Evolutionary conservation across 2,113 vertebrate genomes (phyloP), one percentile per base, ranked within the genome.

Genomic region (Dissostichus mawsoni): DNA sequence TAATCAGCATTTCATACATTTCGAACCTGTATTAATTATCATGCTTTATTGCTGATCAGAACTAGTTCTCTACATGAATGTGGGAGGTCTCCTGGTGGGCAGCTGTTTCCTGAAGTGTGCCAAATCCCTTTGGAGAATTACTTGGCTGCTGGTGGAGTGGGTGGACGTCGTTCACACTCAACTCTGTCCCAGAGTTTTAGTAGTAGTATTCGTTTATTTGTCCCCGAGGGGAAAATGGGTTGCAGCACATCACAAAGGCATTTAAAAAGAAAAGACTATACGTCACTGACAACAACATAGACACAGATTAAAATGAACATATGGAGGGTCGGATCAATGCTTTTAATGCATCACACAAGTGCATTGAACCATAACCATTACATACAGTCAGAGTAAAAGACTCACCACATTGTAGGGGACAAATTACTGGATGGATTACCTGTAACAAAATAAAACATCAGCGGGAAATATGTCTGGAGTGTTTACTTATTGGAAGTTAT

Each of bases 81-180:
- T 47, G 55, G 55, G 70, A 55, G 53, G 50, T 18, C 64, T 65
- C 25, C 18, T 4, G 12, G 33, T 61, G 7, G 23, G 44, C 50
- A 67, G 55, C 44, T 65, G 74, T 65, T 72, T 56, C 58, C 74
- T 70, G 64, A 87, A 62, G 77, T 81, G 78, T 81, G 81, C 48
- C 69, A 74, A 63, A 53, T 76, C 80, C 50, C 75, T 69, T 62
- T 61, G 45, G 71, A 76, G 70, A 67, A 47, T 79, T 51, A 9
- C 2, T 1, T 8, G 41, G 59, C n/a, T 75, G 66, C 80, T 79
- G 70, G 56, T 86, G 25, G 25, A 2, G 25, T n/a, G 48, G 20
- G 16, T 52, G 58, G 18, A 59, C n/a, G 11, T 61, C 56, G 33
- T 20, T 73, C 51, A 73, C 16, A 10, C 16, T 73, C 0, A 50